A percentile compares a stretch with the other conserved stretches of the same genome.
These are phyloP conservation scores for Sarcophaga bullata DNA, from an alignment of 1,140 invertebrate species.

Conservation along the genomic window DNA sequence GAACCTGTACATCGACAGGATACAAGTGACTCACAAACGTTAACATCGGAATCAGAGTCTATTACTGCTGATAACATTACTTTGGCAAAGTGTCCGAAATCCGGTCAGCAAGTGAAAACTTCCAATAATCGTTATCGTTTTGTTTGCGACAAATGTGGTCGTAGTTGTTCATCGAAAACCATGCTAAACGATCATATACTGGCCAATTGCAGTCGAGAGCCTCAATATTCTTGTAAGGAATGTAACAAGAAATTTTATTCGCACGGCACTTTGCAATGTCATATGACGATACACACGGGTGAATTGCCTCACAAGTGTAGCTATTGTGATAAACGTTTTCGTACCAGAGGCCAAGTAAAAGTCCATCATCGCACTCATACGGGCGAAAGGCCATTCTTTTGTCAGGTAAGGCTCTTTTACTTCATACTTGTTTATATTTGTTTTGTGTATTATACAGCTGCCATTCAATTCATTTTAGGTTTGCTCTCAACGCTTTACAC, in stretches of 20 bases:
- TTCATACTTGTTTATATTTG: too few relatives aligned
- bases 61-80: background rate
- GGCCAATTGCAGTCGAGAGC: conserved; percentile 42
- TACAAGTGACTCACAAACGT: background rate
- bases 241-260: conserved; percentile 58
- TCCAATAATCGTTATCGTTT: background rate
- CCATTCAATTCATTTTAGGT: conserved; percentile 46
- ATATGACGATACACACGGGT: conserved; percentile 60
- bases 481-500: conserved; percentile 57
- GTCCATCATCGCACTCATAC: conserved; percentile 89
- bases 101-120: background rate
- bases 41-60: conserved; percentile 10
- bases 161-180: conserved; percentile 35
- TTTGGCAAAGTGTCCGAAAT: background rate
- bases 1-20: background rate
- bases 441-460: background rate
- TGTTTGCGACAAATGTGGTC: conserved; percentile 42
- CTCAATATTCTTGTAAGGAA: conserved; percentile 39
- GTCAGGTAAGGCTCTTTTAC: conserved; percentile 70
- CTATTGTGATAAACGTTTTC: conserved; percentile 61
- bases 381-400: conserved; percentile 85
- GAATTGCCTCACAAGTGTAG: conserved; percentile 58
- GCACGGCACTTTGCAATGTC: conserved; percentile 53
- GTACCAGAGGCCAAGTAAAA: conserved; percentile 59
- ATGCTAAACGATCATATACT: conserved; percentile 41